Conservation (phyloP, 2,888 invertebrate species). For the Brenthis hecate region DNA sequence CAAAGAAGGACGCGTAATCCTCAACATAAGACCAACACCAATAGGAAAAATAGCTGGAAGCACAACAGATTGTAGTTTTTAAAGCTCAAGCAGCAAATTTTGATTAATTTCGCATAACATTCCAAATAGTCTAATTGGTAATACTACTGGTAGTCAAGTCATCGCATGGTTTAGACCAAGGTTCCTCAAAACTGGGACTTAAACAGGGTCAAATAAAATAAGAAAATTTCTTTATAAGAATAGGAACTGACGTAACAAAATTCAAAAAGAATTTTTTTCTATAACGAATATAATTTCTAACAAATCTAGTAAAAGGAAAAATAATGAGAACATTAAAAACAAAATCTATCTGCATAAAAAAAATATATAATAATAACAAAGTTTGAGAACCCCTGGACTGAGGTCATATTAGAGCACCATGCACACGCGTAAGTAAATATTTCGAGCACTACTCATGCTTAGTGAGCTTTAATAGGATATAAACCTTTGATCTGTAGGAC, state of each 20-base stretch:
- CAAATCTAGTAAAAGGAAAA: neutral
- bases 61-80: constrained; percentile 44
- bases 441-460: constrained; percentile 76
- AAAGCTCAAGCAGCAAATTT: constrained; percentile 38
- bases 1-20: neutral
- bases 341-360: neutral
- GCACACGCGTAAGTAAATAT: constrained; percentile 56
- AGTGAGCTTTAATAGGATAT: constrained; percentile 81
- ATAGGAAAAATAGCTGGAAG: constrained; percentile 55
- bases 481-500: constrained; percentile 95
- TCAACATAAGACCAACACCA: constrained; percentile 62
- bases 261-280: neutral
- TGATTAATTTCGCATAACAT: constrained; percentile 33
- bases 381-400: constrained; percentile 16
- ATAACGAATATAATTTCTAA: neutral
- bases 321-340: neutral
- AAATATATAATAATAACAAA: neutral
- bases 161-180: constrained; percentile 44
- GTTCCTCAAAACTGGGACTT: constrained; percentile 10
- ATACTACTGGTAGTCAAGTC: constrained; percentile 33
- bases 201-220: neutral
- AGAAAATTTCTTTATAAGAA: neutral
- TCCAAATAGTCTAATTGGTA: constrained; percentile 21
- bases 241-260: neutral
- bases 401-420: constrained; percentile 53